phyloP scores from a whole-genome alignment of 2,888 invertebrate genomes.

The Tiphia femorata region DNA sequence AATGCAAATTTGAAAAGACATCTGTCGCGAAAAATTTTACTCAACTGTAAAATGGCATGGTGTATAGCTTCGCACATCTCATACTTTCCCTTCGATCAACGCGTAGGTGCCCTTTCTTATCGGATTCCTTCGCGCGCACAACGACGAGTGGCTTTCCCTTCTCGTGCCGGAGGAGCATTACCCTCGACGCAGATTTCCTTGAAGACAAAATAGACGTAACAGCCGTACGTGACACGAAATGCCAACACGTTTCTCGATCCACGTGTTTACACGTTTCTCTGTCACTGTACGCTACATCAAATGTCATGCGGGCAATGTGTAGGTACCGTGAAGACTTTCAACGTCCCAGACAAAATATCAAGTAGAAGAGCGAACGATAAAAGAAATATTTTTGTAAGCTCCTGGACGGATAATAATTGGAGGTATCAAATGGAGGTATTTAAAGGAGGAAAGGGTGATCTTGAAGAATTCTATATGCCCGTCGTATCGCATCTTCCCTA shows the following conservation, averaged over 20 bases:
- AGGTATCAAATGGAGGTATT: not conserved
- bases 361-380: too few species aligned
- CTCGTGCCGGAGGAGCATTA: slow-evolving; percentile 43
- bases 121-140: slow-evolving; percentile 25
- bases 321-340: not conserved
- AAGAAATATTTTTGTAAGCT: too few species aligned
- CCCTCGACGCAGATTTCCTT: slow-evolving; percentile 35
- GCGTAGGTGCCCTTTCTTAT: too few species aligned
- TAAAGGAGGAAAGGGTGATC: not conserved
- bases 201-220: slow-evolving; percentile 60
- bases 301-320: slow-evolving; percentile 28
- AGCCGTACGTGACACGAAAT: slow-evolving; percentile 59
- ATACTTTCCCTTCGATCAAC: too few species aligned
- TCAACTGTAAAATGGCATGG: too few species aligned
- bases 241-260: slow-evolving; percentile 50
- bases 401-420: too few species aligned
- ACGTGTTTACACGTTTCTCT: slow-evolving; percentile 39
- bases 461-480: not conserved
- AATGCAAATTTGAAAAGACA: too few species aligned
- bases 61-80: too few species aligned
- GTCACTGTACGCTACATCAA: slow-evolving; percentile 46
- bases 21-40: too few species aligned
- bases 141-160: too few species aligned
- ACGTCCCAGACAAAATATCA: slow-evolving; percentile 14
- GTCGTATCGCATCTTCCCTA: slow-evolving; percentile 14